Evolutionary conservation across 2,888 invertebrate species (phyloP), one percentile per base, ranked within the genome.

Genomic region (Drosophila antonietae): DNA sequence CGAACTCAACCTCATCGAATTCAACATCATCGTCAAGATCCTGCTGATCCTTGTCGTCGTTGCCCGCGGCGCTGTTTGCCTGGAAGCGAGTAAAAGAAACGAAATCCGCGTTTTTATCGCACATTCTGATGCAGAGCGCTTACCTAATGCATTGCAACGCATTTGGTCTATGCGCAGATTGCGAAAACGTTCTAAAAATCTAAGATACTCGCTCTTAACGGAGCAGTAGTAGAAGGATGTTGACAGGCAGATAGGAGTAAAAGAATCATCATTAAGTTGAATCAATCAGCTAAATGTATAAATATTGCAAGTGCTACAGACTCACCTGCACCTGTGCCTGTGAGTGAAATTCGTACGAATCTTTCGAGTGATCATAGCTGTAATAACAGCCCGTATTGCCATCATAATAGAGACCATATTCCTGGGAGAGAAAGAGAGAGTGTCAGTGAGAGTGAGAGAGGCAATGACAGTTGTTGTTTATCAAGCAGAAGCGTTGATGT

Each of bases 361-460:
- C 94, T 59, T 95, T 96, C 37, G 95, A 95, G 80, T 96, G 94
- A 83, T 98, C 96, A 90, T 97, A 98, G 84, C 94, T 95, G 90
- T 97, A 96, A 92, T 98, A 98, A 63, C 95, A 96, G 4, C 96
- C 96, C 37, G 95, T 96, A 77, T 96, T 95, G 8, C 97, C 96
- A 92, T 98, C 97, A 91, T 98, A 98, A 91, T 98, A 98, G 35
- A 98, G 93, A 2, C 97, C 96, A 85, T 96, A 95, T 91, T 96
- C 96, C 98, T 98, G 88, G 14, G 14, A 37, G 6, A 37, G 12
- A 35, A n/a, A 62, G 28, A 52, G 20, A 49, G 33, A 14, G 35
- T 12, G 52, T 4, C 23, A 53, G 37, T 9, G 5, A 35, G 37
- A 8, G 2, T 8, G 14, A 2, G 20, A 37, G 35, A 20, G 20